A percentile compares a stretch with the other conserved stretches of the same genome.
phyloP scores from a whole-genome alignment of 2,888 invertebrate species.

The Dicyrtoma fusca region DNA sequence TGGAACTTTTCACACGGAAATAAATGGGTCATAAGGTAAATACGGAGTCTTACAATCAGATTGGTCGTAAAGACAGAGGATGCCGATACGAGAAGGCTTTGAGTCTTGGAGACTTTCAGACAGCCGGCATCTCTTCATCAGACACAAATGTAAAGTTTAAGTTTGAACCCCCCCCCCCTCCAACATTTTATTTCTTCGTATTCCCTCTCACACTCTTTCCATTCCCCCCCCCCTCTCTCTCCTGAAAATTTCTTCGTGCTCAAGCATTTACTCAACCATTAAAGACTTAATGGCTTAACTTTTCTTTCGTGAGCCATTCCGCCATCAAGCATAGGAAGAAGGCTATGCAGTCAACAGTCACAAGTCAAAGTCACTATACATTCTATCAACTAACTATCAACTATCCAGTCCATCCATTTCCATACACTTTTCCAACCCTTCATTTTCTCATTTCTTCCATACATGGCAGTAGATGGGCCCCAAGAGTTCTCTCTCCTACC shows the following conservation, averaged over 20 bases:
- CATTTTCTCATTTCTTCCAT: not conserved
- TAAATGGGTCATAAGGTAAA: constrained; percentile 33
- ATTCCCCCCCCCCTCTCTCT: not conserved
- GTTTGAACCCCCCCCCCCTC: not conserved
- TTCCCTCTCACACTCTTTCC: not conserved
- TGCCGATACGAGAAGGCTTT: constrained; percentile 2
- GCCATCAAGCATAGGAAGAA: not conserved
- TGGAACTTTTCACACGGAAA: constrained; percentile 30
- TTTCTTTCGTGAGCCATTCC: constrained; percentile 20
- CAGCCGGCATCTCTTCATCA: constrained; percentile 17
- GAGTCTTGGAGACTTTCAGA: too few species aligned
- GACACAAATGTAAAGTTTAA: not conserved
- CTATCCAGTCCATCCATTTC: not conserved
- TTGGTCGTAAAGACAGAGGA: constrained; percentile 3
- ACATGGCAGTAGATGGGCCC: not conserved
- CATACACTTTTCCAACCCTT: not conserved
- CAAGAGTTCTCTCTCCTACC: not conserved
- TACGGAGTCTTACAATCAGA: constrained; percentile 10
- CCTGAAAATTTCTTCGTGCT: not conserved
- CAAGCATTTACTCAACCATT: constrained; percentile 32
- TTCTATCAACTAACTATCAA: not conserved
- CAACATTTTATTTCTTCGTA: constrained; percentile 3
- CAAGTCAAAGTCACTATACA: not conserved
- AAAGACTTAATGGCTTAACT: constrained; percentile 35
- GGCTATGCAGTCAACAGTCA: not conserved